These are phyloP conservation scores for Aphrocallistes beatrix DNA, from an alignment of 37 sponge, comb jelly and placozoan genomes.

Conservation along the genomic window DNA sequence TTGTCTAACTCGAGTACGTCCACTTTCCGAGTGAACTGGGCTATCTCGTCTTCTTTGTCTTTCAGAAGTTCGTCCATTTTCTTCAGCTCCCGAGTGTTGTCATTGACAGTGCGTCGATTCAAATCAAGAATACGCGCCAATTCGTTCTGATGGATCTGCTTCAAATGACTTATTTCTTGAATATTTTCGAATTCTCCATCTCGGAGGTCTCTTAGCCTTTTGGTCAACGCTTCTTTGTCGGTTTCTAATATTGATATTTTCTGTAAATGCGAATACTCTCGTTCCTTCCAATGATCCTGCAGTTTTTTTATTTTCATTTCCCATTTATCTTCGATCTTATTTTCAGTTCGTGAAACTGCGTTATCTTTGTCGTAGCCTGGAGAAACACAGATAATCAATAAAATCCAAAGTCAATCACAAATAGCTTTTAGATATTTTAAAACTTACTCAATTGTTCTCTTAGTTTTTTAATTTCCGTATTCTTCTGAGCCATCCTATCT, in stretches of 20 bases:
- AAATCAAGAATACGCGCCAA: not conserved
- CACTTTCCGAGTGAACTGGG: not conserved
- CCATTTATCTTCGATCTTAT: not conserved
- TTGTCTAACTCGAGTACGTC: not conserved
- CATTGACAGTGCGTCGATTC: not conserved
- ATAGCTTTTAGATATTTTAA: not conserved
- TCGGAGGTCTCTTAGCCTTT: not conserved
- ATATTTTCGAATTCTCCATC: not conserved
- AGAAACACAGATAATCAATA: not conserved
- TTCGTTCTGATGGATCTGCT: not conserved
- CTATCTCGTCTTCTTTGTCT: not conserved
- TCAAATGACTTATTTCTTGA: not conserved
- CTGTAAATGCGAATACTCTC: not conserved
- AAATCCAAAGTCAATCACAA: not conserved
- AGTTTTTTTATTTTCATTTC: not conserved
- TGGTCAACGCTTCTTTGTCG: not conserved
- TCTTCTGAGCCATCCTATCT: not conserved
- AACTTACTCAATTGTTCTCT: not conserved
- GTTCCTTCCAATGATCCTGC: not conserved
- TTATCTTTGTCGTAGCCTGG: constrained; percentile 2
- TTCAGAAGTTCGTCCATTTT: constrained; percentile 4
- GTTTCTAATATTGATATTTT: not conserved
- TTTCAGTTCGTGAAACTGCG: not conserved
- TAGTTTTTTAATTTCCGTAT: not conserved
- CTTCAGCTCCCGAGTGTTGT: not conserved